These are phyloP conservation scores for Sinelater perroti DNA, from an alignment of 2,888 invertebrate genomes.

Conservation along the genomic window DNA sequence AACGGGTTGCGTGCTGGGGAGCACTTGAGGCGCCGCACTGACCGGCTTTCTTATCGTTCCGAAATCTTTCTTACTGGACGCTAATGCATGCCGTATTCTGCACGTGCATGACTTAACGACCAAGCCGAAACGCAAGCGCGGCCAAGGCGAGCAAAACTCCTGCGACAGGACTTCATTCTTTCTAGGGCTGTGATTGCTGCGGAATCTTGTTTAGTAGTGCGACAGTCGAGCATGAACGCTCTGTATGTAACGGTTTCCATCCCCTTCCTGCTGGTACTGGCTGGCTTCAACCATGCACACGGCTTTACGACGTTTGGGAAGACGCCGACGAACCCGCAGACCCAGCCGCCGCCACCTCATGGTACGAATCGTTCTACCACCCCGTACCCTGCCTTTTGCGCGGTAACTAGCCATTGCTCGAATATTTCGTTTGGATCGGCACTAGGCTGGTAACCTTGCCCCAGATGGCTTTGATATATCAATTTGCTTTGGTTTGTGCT, in stretches of 20 bases:
- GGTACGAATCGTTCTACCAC: constrained; percentile 49
- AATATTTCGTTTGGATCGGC: constrained; percentile 43
- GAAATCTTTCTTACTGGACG: constrained; percentile 54
- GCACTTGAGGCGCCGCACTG: constrained; percentile 53
- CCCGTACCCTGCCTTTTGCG: constrained; percentile 34
- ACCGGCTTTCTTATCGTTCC: constrained; percentile 54
- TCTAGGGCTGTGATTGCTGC: constrained; percentile 52
- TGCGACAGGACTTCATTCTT: constrained; percentile 47
- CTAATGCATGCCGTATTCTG: constrained; percentile 53
- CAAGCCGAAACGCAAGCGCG: constrained; percentile 40
- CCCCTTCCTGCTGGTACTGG: constrained; percentile 64
- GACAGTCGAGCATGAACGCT: constrained; percentile 54
- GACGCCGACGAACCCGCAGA: constrained; percentile 50
- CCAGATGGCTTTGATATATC: constrained; percentile 32
- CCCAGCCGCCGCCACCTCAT: constrained; percentile 46
- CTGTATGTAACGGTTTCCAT: constrained; percentile 63
- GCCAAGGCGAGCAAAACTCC: constrained; percentile 38
- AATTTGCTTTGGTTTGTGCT: constrained; percentile 31
- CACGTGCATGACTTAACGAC: constrained; percentile 53
- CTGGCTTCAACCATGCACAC: constrained; percentile 60
- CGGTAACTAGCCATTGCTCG: constrained; percentile 21
- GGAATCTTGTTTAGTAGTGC: constrained; percentile 45
- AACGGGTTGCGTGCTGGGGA: constrained; percentile 56
- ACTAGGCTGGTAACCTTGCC: constrained; percentile 40
- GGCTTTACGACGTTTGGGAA: constrained; percentile 61